Conservation (phyloP, 2,888 invertebrate genomes). For the Andricus quercusramuli region DNA sequence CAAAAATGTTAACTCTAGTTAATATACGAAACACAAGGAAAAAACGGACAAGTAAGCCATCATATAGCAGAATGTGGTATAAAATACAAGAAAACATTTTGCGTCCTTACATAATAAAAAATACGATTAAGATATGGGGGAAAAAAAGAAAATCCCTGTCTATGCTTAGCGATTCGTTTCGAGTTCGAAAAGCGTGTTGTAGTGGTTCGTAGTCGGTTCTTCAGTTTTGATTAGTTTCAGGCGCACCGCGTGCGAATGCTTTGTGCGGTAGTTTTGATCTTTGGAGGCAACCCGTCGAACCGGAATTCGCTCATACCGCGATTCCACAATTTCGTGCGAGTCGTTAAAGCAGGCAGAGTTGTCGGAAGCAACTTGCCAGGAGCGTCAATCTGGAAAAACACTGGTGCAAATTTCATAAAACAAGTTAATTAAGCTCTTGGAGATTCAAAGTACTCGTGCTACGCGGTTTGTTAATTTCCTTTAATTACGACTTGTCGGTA, state of each 20-base stretch:
- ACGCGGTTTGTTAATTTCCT: not conserved
- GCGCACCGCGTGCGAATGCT: constrained; percentile 3
- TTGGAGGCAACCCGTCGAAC: constrained; percentile 29
- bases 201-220: constrained; percentile 29
- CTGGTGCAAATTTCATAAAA: constrained; percentile 33
- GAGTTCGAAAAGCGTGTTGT: constrained; percentile 8
- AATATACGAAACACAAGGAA: too few relatives aligned
- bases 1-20: too few relatives aligned
- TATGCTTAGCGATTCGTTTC: constrained; percentile 14
- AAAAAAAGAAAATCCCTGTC: not conserved
- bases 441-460: not conserved
- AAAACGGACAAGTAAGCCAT: too few relatives aligned
- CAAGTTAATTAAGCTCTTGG: constrained; percentile 27
- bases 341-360: constrained; percentile 25
- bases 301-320: not conserved
- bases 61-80: too few relatives aligned
- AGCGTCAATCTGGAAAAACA: constrained; percentile 36
- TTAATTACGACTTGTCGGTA: not conserved
- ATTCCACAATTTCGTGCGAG: constrained; percentile 33
- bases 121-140: too few relatives aligned
- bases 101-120: too few relatives aligned
- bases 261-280: constrained; percentile 20
- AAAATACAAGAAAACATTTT: too few relatives aligned
- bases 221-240: constrained; percentile 44
- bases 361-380: constrained; percentile 30